phyloP scores from a whole-genome alignment of 2,113 vertebrate species.

The Lampris megalopsis region DNA sequence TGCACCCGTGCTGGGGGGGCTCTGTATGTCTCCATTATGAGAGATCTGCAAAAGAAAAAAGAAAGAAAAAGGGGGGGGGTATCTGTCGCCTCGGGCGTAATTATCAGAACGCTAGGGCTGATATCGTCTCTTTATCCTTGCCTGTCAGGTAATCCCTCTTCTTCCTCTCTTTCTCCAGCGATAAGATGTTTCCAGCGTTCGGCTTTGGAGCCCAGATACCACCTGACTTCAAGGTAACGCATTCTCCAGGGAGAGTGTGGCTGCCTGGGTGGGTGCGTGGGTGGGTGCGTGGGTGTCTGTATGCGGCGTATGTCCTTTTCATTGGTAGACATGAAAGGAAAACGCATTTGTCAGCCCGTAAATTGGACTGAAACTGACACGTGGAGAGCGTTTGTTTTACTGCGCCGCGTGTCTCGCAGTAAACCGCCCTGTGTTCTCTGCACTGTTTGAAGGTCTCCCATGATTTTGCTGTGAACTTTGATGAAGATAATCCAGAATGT shows the following conservation, averaged over 20 bases:
- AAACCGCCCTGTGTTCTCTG: conserved; percentile 42
- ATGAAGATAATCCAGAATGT: conserved; percentile 99
- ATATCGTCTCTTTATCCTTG: conserved; percentile 21
- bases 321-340: conserved; percentile 63
- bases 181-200: conserved; percentile 99
- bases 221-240: conserved; percentile 94
- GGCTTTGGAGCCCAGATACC: conserved; percentile 98
- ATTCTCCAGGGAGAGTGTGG: not conserved
- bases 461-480: conserved; percentile 99
- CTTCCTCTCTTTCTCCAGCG: conserved; percentile 81
- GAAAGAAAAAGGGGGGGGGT: too few relatives aligned
- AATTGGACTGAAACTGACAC: conserved; percentile 43
- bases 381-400: conserved; percentile 27
- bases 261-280: not conserved
- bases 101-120: conserved; percentile 1
- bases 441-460: conserved; percentile 90
- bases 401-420: not conserved
- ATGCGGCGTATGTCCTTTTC: conserved; percentile 34
- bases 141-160: conserved; percentile 28
- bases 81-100: too few relatives aligned
- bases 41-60: too few relatives aligned
- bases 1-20: too few relatives aligned
- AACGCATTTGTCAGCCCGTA: conserved; percentile 46
- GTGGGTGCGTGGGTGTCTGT: conserved; percentile 11
- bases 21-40: too few relatives aligned